phyloP scores from a whole-genome alignment of 1,140 invertebrate species.

The Yoshiicerus persimilis region DNA sequence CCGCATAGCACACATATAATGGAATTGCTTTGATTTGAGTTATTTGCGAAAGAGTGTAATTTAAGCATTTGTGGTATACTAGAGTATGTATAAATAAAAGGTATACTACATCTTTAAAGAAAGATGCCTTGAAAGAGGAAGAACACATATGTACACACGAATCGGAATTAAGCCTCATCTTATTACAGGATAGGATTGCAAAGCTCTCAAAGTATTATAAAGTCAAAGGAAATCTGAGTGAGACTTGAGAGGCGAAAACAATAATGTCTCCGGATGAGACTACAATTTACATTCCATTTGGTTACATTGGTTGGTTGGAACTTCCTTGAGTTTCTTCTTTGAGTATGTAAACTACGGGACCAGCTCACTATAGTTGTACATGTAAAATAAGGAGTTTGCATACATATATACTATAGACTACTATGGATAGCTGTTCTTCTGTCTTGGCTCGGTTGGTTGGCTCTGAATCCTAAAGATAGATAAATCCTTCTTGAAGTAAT shows the following conservation, averaged over 20 bases:
- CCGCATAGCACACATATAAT: no score
- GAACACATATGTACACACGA: no score
- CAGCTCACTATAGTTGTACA: not conserved
- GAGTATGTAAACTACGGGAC: no score
- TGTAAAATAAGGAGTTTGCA: no score
- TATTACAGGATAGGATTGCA: not conserved
- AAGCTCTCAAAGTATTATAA: not conserved
- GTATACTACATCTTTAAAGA: no score
- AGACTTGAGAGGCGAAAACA: constrained; percentile 18
- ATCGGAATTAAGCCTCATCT: not conserved
- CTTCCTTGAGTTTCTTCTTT: not conserved
- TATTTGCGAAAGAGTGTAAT: no score
- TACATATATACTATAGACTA: no score
- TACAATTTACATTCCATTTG: constrained; percentile 32
- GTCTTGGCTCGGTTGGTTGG: not conserved
- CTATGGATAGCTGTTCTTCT: not conserved
- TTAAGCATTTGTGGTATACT: no score
- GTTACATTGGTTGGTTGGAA: not conserved
- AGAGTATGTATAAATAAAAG: no score
- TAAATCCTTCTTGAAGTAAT: constrained; percentile 29
- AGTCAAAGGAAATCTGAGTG: constrained; percentile 1
- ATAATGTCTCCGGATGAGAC: constrained; percentile 22
- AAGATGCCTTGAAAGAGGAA: no score
- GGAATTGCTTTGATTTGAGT: no score
- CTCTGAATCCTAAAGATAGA: constrained; percentile 9